Evolutionary conservation across 2,888 invertebrate species (phyloP).

Genomic region (Mesorhabditis belari): DNA sequence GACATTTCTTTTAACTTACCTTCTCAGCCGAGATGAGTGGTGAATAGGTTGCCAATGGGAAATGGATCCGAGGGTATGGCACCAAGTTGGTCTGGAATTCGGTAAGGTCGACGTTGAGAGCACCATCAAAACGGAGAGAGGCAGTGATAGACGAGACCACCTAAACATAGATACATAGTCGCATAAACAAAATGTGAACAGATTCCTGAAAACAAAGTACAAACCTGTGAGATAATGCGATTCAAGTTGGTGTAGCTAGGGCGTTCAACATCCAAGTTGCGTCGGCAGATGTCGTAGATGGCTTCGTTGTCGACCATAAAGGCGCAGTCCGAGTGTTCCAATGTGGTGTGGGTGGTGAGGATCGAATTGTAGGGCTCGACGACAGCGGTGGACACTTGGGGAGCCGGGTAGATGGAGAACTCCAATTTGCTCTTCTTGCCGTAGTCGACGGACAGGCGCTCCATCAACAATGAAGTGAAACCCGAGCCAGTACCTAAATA

Average conservation of each 20-base stretch:
- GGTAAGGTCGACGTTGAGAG: constrained; percentile 78
- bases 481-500: constrained; percentile 75
- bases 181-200: neutral
- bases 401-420: constrained; percentile 79
- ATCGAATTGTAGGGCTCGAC: constrained; percentile 94
- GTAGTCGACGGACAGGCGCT: constrained; percentile 70
- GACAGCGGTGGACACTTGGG: constrained; percentile 81
- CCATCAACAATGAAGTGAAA: constrained; percentile 83
- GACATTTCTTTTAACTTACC: too few relatives aligned
- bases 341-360: too few relatives aligned
- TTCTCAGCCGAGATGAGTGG: constrained; percentile 53
- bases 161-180: constrained; percentile 11
- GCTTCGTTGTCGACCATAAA: too few relatives aligned
- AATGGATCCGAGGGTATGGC: too few relatives aligned
- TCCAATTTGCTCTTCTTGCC: constrained; percentile 63
- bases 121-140: too few relatives aligned
- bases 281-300: too few relatives aligned
- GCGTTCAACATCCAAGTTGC: constrained; percentile 53
- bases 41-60: constrained; percentile 64
- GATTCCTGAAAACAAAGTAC: neutral
- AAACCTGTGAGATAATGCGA: constrained; percentile 85
- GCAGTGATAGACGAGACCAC: constrained; percentile 71
- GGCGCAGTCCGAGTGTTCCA: too few relatives aligned
- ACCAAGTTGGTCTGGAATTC: constrained; percentile 64
- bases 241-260: constrained; percentile 84